A percentile compares a stretch with the other conserved stretches of the same genome.
Evolutionary conservation across 1,140 invertebrate species (phyloP).

Genomic region (Pogonus chalceus): DNA sequence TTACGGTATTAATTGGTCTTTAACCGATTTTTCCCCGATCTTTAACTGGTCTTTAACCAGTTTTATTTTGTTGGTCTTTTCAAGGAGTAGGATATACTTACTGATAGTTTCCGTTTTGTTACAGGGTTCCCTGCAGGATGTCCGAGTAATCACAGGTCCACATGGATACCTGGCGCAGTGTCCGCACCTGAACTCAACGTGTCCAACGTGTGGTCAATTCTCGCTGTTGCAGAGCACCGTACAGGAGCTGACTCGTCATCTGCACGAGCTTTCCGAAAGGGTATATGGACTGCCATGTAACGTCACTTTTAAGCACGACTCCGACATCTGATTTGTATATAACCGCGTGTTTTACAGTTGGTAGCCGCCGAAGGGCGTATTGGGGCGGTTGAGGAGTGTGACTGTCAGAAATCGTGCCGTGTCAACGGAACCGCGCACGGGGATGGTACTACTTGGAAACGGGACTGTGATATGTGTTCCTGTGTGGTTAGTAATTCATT

Average conservation of each 20-base stretch:
- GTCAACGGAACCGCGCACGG: constrained; percentile 67
- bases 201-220: constrained; percentile 85
- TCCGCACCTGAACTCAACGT: constrained; percentile 71
- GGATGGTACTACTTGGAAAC: constrained; percentile 73
- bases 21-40: no score
- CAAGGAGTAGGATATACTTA: no score
- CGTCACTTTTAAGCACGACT: constrained; percentile 24
- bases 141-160: constrained; percentile 70
- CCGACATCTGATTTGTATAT: constrained; percentile 28
- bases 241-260: constrained; percentile 50
- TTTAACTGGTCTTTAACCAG: no score
- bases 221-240: constrained; percentile 67
- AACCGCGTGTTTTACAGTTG: constrained; percentile 50
- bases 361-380: constrained; percentile 64
- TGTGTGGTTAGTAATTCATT: constrained; percentile 53
- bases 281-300: constrained; percentile 43
- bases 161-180: constrained; percentile 81
- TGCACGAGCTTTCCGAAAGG: constrained; percentile 58
- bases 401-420: constrained; percentile 78
- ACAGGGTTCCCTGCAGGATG: constrained; percentile 79
- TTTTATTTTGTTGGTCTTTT: no score
- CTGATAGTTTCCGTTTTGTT: no score
- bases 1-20: no score
- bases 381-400: constrained; percentile 70
- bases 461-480: constrained; percentile 69